These are phyloP conservation scores for Brevimyrus niger DNA, from an alignment of 2,113 vertebrate species.

Conservation along the genomic window DNA sequence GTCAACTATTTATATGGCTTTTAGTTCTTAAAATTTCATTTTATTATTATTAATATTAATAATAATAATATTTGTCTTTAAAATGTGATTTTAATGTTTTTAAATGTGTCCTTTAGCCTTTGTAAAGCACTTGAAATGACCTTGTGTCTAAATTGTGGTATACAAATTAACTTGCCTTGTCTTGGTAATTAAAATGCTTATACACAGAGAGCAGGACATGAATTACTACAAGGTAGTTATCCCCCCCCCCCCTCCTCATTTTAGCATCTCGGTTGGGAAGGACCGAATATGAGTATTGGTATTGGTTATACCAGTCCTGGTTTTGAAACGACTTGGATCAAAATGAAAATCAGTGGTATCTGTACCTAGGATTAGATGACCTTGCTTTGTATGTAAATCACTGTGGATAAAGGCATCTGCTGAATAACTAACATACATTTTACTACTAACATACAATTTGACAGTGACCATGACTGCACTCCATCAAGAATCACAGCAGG, in stretches of 20 bases:
- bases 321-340: background rate
- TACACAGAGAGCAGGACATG: background rate
- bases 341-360: background rate
- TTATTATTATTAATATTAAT: too few relatives aligned
- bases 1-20: too few relatives aligned
- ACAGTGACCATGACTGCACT: background rate
- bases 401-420: background rate
- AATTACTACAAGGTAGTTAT: background rate
- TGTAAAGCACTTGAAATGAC: too few relatives aligned
- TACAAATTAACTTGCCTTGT: too few relatives aligned
- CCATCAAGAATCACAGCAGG: background rate
- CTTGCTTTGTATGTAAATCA: background rate
- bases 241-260: too few relatives aligned
- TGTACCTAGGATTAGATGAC: background rate
- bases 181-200: background rate
- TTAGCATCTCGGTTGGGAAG: too few relatives aligned
- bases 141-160: too few relatives aligned
- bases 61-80: too few relatives aligned
- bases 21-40: too few relatives aligned
- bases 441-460: background rate
- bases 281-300: background rate
- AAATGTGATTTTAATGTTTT: too few relatives aligned
- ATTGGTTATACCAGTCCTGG: background rate
- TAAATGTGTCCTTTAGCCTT: too few relatives aligned
- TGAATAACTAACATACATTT: background rate